Conservation (phyloP, 1,140 invertebrate genomes). For the Neodiprion lecontei region DNA sequence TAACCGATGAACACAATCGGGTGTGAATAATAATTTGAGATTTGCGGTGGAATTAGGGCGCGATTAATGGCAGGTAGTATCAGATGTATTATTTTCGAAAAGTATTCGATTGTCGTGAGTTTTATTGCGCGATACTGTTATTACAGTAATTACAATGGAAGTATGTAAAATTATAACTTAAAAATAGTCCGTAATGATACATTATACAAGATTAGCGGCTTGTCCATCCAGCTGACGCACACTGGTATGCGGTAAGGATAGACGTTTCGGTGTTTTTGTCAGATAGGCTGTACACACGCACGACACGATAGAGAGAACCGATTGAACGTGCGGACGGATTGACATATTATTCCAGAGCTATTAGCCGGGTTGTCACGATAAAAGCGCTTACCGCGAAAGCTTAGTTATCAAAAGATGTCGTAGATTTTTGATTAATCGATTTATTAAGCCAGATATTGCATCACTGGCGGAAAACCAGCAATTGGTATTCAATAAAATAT, state of each 20-base stretch:
- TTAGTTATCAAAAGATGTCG: slow-evolving; percentile 12
- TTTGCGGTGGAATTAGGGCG: too few species aligned
- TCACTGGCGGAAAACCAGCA: not conserved
- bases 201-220: not conserved
- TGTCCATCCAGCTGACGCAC: not conserved
- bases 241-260: not conserved
- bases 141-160: not conserved
- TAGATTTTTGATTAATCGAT: slow-evolving; percentile 18
- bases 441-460: slow-evolving; percentile 12
- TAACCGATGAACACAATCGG: too few species aligned
- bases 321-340: slow-evolving; percentile 5
- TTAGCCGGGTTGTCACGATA: slow-evolving; percentile 15
- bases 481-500: slow-evolving; percentile 5
- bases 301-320: not conserved
- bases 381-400: slow-evolving; percentile 13
- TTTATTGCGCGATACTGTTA: too few species aligned
- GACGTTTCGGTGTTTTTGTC: not conserved
- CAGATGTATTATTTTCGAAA: too few species aligned
- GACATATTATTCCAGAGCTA: slow-evolving; percentile 15
- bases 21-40: too few species aligned
- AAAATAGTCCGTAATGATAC: slow-evolving; percentile 5
- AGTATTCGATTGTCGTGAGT: too few species aligned
- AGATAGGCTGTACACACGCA: not conserved
- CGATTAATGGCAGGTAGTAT: too few species aligned
- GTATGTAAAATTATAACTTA: not conserved